Conservation (phyloP, 1,140 invertebrate species). For the Hormaphis cornu region DNA sequence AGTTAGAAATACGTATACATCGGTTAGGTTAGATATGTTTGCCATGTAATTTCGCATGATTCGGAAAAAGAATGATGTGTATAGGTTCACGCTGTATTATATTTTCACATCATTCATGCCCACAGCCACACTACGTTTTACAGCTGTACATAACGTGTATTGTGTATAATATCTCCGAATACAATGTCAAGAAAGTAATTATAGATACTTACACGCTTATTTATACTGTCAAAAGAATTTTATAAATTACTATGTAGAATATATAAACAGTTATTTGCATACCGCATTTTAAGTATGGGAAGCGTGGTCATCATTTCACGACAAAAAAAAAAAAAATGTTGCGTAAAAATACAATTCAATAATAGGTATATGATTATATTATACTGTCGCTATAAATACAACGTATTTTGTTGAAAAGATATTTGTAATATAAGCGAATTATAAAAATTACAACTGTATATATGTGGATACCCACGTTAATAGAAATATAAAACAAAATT, state of each 20-base stretch:
- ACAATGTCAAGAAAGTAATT: constrained; percentile 18
- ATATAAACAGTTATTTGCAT: neutral
- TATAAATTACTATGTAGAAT: constrained; percentile 1
- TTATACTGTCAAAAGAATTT: constrained; percentile 4
- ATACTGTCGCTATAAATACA: too few species aligned
- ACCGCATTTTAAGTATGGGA: neutral
- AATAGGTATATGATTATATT: too few species aligned
- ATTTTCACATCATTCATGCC: neutral
- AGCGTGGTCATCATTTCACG: neutral
- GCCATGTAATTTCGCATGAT: neutral
- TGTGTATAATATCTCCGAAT: neutral
- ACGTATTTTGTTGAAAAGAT: too few species aligned
- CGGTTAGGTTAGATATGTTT: neutral
- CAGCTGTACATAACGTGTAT: neutral
- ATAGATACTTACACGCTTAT: constrained; percentile 14
- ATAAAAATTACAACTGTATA: too few species aligned
- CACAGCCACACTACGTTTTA: neutral
- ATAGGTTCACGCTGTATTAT: too few species aligned
- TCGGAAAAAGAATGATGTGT: neutral
- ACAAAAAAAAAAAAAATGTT: neutral
- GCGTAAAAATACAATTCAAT: neutral
- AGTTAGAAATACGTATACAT: neutral
- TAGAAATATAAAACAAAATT: too few species aligned
- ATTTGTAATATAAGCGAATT: too few species aligned
- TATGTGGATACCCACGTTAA: too few species aligned